Conservation (phyloP, 1,140 invertebrate species). For the Bombus impatiens region DNA sequence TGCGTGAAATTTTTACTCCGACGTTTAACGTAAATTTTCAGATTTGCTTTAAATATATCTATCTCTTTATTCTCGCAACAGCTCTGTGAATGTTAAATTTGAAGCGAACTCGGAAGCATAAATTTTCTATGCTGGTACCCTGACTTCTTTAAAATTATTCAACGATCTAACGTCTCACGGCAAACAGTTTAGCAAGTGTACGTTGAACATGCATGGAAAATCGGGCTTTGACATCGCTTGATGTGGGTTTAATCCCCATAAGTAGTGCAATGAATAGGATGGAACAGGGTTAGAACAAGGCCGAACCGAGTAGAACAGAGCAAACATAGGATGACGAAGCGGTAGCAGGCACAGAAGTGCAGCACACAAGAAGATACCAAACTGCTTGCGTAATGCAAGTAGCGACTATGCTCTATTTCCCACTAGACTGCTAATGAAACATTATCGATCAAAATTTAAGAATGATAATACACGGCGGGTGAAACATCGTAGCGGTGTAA, state of each 20-base stretch:
- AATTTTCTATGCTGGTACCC: not conserved
- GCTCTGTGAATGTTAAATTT: too few relatives aligned
- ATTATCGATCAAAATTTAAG: too few relatives aligned
- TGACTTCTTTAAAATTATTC: not conserved
- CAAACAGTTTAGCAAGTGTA: not conserved
- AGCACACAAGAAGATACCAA: not conserved
- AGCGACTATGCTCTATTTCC: not conserved
- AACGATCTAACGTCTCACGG: not conserved
- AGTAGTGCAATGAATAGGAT: not conserved
- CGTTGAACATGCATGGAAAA: not conserved
- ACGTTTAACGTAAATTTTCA: too few relatives aligned
- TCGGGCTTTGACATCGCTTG: not conserved
- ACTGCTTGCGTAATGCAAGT: not conserved
- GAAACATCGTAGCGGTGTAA: too few relatives aligned
- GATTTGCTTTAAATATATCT: fast-evolving
- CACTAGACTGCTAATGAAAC: not conserved
- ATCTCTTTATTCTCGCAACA: too few relatives aligned
- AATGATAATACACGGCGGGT: too few relatives aligned
- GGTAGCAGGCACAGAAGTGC: too few relatives aligned
- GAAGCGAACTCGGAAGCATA: not conserved
- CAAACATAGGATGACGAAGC: not conserved
- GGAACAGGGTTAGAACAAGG: not conserved
- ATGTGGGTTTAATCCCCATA: not conserved
- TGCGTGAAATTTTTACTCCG: too few relatives aligned
- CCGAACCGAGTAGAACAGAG: not conserved